Conservation (phyloP, 2,888 invertebrate genomes). For the Schizaphis graminum region DNA sequence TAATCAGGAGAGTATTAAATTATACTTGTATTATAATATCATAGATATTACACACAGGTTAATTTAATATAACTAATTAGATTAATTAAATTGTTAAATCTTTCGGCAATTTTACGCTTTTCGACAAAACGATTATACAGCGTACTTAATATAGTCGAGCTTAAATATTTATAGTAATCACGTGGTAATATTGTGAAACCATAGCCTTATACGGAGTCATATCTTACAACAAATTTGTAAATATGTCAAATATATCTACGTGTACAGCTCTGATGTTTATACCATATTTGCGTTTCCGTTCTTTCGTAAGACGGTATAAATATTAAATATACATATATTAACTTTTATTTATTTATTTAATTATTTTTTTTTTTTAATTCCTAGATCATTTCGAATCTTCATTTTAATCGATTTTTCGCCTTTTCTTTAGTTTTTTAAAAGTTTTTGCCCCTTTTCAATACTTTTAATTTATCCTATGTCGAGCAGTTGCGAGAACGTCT, state of each 20-base stretch:
- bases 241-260: neutral
- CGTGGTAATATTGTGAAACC: too few relatives aligned
- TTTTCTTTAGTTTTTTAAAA: neutral
- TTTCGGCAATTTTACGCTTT: neutral
- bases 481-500: neutral
- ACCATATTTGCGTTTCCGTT: neutral
- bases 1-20: neutral
- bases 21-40: neutral
- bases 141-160: too few relatives aligned
- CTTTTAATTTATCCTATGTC: neutral
- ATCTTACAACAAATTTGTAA: neutral
- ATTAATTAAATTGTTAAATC: neutral
- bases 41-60: neutral
- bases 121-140: neutral
- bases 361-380: neutral
- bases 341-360: neutral
- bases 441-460: neutral
- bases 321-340: neutral
- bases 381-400: neutral
- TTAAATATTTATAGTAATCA: too few relatives aligned
- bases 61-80: neutral
- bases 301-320: neutral
- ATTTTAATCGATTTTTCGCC: neutral
- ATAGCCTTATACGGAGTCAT: too few relatives aligned
- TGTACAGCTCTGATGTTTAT: neutral